Evolutionary conservation across 2,888 invertebrate species (phyloP), one percentile per base, ranked within the genome.

Genomic region (Hypsopygia costalis): DNA sequence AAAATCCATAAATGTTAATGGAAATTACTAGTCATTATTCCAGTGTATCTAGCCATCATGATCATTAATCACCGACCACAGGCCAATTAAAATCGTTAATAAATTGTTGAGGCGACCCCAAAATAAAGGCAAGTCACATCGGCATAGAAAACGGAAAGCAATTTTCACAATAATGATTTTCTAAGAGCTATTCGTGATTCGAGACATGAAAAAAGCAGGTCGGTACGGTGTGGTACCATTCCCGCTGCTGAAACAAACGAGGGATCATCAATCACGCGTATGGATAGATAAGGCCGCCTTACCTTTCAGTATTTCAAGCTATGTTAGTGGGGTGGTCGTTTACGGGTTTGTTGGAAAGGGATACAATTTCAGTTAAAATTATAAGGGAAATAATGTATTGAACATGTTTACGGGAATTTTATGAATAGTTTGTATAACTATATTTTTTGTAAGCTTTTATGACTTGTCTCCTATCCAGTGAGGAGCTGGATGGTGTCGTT

Each of bases 151-250:
- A 37, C 44, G 38, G 34, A 35, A 31, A 9, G 34, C 38, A 31
- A 37, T 32, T 21, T 8, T 29, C 27, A 41, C 22, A 41, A 41
- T 35, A 41, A 41, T 35, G 20, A 43, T 49, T 42, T 25, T 36
- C 41, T 39, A 45, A 42, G 39, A 42, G 35, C 42, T 44, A 41
- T 42, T 22, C 40, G 34, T 44, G 40, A 44, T 35, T 34, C 39
- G 36, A 35, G 39, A 25, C 45, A 46, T 42, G 43, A 38, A 25
- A 37, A 34, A 20, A 36, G 31, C 33, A 21, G 20, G 34, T 21
- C 11, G 37, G 46, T 32, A 43, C 46, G n/a, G 28, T n/a, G 35
- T 40, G 43, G 46, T 21, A 40, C 46, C 37, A 38, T 11, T 31
- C 31, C 27, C 11, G 20, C 11, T 9, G 1, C 9, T 16, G 16